Conservation (phyloP, 2,888 invertebrate species). For the Lampropteryx suffumata region DNA sequence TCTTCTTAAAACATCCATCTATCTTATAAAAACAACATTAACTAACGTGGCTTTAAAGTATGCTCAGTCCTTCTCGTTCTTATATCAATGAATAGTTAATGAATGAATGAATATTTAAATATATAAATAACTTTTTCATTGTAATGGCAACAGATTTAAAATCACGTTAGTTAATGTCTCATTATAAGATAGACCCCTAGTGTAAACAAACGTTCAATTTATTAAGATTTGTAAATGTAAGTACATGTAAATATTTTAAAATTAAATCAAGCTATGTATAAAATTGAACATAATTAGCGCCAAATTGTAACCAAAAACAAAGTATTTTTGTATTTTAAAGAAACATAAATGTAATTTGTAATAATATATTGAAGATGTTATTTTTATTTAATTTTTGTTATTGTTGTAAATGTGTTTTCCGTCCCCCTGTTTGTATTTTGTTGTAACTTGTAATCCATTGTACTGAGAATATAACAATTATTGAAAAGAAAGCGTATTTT, state of each 20-base stretch:
- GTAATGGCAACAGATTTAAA: no score
- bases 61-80: no score
- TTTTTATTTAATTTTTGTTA: slow-evolving; percentile 37
- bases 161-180: no score
- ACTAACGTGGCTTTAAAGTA: no score
- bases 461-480: slow-evolving; percentile 54
- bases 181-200: no score
- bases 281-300: slow-evolving; percentile 45
- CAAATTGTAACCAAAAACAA: slow-evolving; percentile 65
- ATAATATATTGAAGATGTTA: slow-evolving; percentile 31
- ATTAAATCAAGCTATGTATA: slow-evolving; percentile 28
- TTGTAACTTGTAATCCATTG: slow-evolving; percentile 58
- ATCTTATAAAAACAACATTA: no score
- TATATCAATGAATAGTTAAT: no score
- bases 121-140: no score
- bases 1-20: no score
- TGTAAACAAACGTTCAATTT: no score
- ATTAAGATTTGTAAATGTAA: slow-evolving; percentile 26
- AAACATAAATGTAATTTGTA: slow-evolving; percentile 34
- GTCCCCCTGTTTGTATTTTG: slow-evolving; percentile 56
- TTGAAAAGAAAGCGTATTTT: slow-evolving; percentile 3
- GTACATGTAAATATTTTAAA: slow-evolving; percentile 3
- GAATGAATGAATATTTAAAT: no score
- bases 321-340: slow-evolving; percentile 56
- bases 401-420: slow-evolving; percentile 57